Conservation (phyloP, 2,888 invertebrate genomes). For the Cinara cedri region DNA sequence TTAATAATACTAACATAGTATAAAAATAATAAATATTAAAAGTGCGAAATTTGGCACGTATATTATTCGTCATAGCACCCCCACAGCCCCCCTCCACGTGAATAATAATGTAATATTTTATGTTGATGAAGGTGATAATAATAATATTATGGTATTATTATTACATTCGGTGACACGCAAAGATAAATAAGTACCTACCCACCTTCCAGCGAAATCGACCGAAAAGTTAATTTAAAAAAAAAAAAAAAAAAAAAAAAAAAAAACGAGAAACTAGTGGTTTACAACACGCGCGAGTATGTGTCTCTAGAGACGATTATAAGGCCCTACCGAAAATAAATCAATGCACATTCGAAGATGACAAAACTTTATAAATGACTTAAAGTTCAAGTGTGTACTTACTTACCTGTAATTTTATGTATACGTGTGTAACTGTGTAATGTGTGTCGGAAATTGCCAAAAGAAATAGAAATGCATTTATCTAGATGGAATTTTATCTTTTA, state of each 20-base stretch:
- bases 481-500: too few relatives aligned
- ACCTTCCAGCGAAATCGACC: neutral
- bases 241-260: neutral
- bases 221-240: neutral
- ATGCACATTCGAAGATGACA: neutral
- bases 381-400: too few relatives aligned
- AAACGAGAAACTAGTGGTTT: conserved; percentile 7
- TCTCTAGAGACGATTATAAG: conserved; percentile 5
- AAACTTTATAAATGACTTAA: neutral
- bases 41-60: too few relatives aligned
- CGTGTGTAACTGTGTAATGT: too few relatives aligned
- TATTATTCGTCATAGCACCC: too few relatives aligned
- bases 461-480: too few relatives aligned
- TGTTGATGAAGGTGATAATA: neutral
- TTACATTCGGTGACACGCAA: neutral
- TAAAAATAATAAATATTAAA: too few relatives aligned
- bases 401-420: too few relatives aligned
- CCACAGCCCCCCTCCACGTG: too few relatives aligned
- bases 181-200: neutral
- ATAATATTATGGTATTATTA: too few relatives aligned
- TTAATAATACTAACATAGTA: too few relatives aligned
- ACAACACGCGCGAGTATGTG: neutral
- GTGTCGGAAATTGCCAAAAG: too few relatives aligned
- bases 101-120: conserved; percentile 9
- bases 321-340: conserved; percentile 6